Evolutionary conservation across 2,113 vertebrate species (phyloP).

Genomic region (Anser brachyrhynchus): DNA sequence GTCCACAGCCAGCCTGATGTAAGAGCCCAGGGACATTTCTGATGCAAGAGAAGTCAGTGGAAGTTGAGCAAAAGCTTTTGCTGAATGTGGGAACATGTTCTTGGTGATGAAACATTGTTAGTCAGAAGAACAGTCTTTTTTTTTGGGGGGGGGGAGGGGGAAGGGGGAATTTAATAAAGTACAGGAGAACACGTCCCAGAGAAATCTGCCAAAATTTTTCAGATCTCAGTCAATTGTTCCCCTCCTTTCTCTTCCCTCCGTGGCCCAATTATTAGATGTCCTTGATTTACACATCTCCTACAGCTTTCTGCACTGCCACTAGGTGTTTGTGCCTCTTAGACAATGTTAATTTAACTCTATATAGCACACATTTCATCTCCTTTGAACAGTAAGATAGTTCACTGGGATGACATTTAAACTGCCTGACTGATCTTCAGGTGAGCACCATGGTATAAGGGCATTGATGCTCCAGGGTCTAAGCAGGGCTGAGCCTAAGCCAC

Average conservation of each 20-base stretch:
- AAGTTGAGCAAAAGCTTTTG: constrained; percentile 33
- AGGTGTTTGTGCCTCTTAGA: not conserved
- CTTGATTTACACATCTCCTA: not conserved
- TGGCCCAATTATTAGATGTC: not conserved
- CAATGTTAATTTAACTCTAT: not conserved
- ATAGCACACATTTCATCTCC: not conserved
- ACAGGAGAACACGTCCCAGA: not conserved
- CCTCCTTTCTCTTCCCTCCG: not conserved
- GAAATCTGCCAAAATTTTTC: not conserved
- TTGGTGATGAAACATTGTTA: not conserved
- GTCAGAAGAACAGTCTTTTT: not conserved
- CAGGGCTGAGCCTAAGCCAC: not conserved
- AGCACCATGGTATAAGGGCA: not conserved
- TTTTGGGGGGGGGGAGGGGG: not conserved
- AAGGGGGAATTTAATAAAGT: not conserved
- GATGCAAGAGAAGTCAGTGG: not conserved
- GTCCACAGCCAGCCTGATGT: constrained; percentile 4
- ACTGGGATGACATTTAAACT: not conserved
- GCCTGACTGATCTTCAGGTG: not conserved
- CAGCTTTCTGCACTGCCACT: not conserved
- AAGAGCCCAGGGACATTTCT: not conserved
- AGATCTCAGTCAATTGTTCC: not conserved
- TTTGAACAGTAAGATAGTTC: not conserved
- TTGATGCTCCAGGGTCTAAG: fast-evolving
- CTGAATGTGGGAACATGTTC: not conserved